These are phyloP conservation scores for Cyprinella venusta DNA, from an alignment of 2,797 vertebrate genomes.

Conservation along the genomic window DNA sequence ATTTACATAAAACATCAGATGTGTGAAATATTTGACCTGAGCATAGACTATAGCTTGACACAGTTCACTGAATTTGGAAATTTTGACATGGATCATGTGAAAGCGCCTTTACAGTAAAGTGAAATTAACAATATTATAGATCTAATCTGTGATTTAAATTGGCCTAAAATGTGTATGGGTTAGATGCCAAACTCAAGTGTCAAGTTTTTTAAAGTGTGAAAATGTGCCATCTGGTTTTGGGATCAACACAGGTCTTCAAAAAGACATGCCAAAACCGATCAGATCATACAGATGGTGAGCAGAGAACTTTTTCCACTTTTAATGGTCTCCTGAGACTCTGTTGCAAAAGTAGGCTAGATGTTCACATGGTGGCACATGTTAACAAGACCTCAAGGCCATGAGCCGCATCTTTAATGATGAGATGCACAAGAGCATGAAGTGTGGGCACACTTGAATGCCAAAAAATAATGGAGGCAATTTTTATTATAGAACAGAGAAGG, in stretches of 20 bases:
- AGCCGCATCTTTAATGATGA: background rate
- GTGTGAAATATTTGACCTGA: background rate
- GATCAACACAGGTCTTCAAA: background rate
- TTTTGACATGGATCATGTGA: background rate
- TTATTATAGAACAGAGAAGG: background rate
- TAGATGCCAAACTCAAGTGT: background rate
- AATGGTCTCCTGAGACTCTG: background rate
- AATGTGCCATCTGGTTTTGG: background rate
- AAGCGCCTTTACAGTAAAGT: background rate
- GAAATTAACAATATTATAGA: background rate
- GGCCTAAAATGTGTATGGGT: background rate
- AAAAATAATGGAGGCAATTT: background rate
- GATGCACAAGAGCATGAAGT: conserved; percentile 12
- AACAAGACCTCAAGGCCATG: background rate
- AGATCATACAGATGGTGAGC: background rate
- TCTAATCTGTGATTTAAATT: background rate
- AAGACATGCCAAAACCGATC: background rate
- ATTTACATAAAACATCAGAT: background rate
- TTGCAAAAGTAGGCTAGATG: background rate
- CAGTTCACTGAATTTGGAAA: too few relatives aligned
- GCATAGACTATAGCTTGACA: background rate
- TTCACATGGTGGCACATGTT: background rate
- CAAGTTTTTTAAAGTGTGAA: background rate
- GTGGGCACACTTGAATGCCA: background rate
- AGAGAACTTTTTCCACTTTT: background rate